These are phyloP conservation scores for Heliconius sara DNA, from an alignment of 2,888 invertebrate genomes.

Conservation along the genomic window DNA sequence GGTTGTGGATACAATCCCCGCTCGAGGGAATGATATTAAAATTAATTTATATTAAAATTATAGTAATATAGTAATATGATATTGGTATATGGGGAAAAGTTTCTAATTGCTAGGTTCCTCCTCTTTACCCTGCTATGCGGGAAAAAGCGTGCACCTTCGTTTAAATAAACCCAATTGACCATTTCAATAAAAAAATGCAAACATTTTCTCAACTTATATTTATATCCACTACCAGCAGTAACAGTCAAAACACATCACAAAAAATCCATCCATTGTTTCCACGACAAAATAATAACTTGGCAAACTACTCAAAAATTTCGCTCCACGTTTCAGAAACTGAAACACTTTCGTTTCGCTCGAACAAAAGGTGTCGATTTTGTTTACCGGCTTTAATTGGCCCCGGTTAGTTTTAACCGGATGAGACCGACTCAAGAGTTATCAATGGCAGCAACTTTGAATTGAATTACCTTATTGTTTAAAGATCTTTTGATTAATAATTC, in stretches of 20 bases:
- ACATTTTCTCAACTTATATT: neutral
- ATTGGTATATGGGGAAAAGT: neutral
- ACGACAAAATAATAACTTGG: conserved; percentile 2
- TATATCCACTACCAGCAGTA: neutral
- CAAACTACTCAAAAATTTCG: conserved; percentile 7
- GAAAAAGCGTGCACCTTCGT: neutral
- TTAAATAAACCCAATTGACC: neutral
- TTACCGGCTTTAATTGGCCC: conserved; percentile 27
- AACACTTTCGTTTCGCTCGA: conserved; percentile 15
- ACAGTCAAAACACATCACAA: neutral
- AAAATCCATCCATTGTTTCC: neutral
- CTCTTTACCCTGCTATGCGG: too few relatives aligned
- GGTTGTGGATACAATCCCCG: too few relatives aligned
- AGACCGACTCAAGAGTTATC: conserved; percentile 26
- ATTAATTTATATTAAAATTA: too few relatives aligned
- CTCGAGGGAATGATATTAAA: too few relatives aligned
- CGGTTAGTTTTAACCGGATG: conserved; percentile 30
- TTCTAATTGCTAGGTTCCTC: too few relatives aligned
- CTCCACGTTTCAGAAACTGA: neutral
- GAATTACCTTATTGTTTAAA: conserved; percentile 15
- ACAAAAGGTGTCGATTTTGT: conserved; percentile 26
- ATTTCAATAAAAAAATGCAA: neutral
- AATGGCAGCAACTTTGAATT: conserved; percentile 31
- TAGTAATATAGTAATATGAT: too few relatives aligned
- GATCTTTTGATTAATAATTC: conserved; percentile 25